A percentile compares a stretch with the other conserved stretches of the same genome.
These are phyloP conservation scores for Ophion slaviceki DNA, from an alignment of 2,888 invertebrate genomes.

Conservation along the genomic window DNA sequence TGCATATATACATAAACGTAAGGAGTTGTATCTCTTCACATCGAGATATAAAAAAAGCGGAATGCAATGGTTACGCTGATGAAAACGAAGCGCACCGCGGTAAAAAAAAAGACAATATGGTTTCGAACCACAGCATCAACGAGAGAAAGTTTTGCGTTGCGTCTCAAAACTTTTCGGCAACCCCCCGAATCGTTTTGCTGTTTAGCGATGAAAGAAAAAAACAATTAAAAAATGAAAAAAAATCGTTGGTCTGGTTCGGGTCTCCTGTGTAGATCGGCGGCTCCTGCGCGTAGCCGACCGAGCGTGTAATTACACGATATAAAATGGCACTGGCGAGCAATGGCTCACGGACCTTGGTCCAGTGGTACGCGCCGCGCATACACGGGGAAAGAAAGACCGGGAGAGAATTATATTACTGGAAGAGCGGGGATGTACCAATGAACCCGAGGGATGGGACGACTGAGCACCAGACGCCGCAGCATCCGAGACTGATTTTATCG, in stretches of 20 bases:
- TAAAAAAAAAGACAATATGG: too few species aligned
- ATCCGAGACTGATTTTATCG: too few species aligned
- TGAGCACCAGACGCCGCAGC: too few species aligned
- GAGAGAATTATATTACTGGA: too few species aligned
- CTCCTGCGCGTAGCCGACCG: slow-evolving; percentile 47
- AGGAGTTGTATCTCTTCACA: too few species aligned
- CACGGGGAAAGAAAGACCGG: neutral
- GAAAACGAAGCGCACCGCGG: too few species aligned
- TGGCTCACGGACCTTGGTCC: slow-evolving; percentile 31
- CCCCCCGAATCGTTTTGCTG: neutral
- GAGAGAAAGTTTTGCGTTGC: neutral
- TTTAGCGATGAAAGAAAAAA: slow-evolving; percentile 23
- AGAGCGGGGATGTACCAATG: too few species aligned
- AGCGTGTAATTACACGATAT: slow-evolving; percentile 68
- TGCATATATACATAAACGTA: too few species aligned
- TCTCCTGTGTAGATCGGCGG: slow-evolving; percentile 27
- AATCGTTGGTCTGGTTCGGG: slow-evolving; percentile 29
- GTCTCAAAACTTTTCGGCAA: neutral
- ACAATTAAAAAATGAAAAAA: slow-evolving; percentile 15
- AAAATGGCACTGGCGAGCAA: slow-evolving; percentile 63
- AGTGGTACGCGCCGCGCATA: slow-evolving; percentile 4
- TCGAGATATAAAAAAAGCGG: too few species aligned
- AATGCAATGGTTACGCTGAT: too few species aligned
- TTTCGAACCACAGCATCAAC: too few species aligned
- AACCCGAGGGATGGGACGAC: too few species aligned